A percentile compares a stretch with the other conserved stretches of the same genome.
phyloP scores from a whole-genome alignment of 2,113 vertebrate genomes.

The Ranitomeya imitator region DNA sequence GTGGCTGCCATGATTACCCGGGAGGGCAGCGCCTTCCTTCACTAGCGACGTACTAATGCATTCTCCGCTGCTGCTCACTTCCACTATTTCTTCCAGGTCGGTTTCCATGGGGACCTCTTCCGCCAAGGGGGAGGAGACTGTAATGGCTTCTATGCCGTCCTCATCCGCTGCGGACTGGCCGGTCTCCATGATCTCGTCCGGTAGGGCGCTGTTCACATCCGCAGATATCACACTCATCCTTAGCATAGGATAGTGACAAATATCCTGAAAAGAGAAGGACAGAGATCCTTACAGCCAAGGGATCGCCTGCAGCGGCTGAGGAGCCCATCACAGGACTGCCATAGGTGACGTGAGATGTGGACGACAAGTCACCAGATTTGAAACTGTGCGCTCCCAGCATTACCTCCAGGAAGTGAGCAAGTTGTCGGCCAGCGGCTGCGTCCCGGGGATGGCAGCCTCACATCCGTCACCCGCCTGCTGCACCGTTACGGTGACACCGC shows the following conservation, averaged over 20 bases:
- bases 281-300: not conserved
- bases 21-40: slow-evolving; percentile 68
- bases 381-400: slow-evolving; percentile 25
- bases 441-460: not conserved
- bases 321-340: not conserved
- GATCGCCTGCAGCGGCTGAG: no score
- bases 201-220: slow-evolving; percentile 95
- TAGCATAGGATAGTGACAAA: slow-evolving; percentile 63
- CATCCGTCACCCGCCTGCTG: not conserved
- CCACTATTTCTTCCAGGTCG: slow-evolving; percentile 81
- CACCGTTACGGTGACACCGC: not conserved
- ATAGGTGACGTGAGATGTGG: not conserved
- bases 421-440: not conserved
- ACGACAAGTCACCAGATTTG: slow-evolving; percentile 32
- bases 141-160: slow-evolving; percentile 80
- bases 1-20: slow-evolving; percentile 73
- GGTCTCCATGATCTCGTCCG: slow-evolving; percentile 98
- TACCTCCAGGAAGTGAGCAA: slow-evolving; percentile 41
- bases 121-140: slow-evolving; percentile 77
- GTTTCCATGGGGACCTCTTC: slow-evolving; percentile 82
- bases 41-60: slow-evolving; percentile 63
- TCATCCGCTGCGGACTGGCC: slow-evolving; percentile 87
- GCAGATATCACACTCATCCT: slow-evolving; percentile 96
- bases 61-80: slow-evolving; percentile 68
- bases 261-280: slow-evolving; percentile 65